phyloP scores from a whole-genome alignment of 2,797 vertebrate genomes.

The Tadarida brasiliensis region DNA sequence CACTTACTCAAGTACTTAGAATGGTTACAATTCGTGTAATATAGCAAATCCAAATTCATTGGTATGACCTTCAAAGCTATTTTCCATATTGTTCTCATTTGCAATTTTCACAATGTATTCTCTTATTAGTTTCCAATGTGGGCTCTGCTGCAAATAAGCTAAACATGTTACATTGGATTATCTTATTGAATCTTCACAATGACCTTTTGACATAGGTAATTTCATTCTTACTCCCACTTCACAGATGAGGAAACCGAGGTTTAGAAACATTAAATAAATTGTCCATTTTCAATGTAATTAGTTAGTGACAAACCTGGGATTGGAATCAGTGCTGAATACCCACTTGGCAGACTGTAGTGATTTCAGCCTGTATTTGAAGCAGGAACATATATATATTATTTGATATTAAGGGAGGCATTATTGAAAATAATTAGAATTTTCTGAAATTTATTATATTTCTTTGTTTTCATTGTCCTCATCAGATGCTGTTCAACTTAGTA shows the following conservation, averaged over 20 bases:
- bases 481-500: background rate
- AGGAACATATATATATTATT: background rate
- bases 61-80: background rate
- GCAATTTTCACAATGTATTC: background rate
- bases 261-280: background rate
- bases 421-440: background rate
- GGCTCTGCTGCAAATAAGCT: background rate
- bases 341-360: background rate
- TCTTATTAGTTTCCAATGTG: background rate
- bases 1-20: background rate
- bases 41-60: background rate
- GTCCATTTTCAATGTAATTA: background rate
- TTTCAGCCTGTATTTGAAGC: background rate
- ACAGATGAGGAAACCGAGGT: slow-evolving; percentile 1
- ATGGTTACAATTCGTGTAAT: background rate
- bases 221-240: background rate
- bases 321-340: background rate
- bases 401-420: background rate
- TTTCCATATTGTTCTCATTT: background rate
- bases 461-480: slow-evolving; percentile 45
- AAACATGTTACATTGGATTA: background rate
- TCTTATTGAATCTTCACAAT: background rate
- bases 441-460: slow-evolving; percentile 42
- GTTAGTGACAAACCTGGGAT: background rate
- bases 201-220: background rate